Base-by-base conservation (phyloP, 1,140 invertebrate species). In the Ceratina japonica region DNA sequence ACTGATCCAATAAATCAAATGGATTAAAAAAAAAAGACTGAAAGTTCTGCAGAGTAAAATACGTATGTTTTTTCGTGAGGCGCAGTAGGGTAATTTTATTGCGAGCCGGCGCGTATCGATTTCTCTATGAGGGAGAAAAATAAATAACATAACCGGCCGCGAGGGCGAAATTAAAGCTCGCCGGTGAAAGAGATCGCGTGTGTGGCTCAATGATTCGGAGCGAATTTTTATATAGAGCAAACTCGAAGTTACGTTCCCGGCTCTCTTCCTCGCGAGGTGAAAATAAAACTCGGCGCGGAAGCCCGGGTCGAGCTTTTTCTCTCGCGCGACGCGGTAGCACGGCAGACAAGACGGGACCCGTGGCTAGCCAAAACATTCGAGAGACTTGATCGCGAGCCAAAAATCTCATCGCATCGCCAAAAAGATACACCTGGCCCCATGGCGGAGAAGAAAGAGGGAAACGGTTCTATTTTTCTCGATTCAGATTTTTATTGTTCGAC, bases 311-410 rank as follows among this genome's bases (percentile, higher is more conserved):
- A 73, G 64, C 44, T 68, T 73, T 84, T 84, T 79, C 82, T 85
- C 80, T 82, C 77, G 80, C 66, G 56, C 18, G 15, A 31, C 79
- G 63, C 56, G 51, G 79, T 74, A 81, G 49, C 84, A 66, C 81
- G 78, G 85, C 82, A 88, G 87, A 89, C 88, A 87, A 84, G 81
- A 79, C 83, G 87, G 87, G 86, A 86, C 86, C 85, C 68, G 82
- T 56, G 83, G 84, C 83, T 87, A 88, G 87, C 87, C 87, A 87
- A 90, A 90, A 89, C 88, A 89, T 84, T 76, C 77, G 76, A 70
- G 85, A 88, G 86, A 88, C 79, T 90, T 90, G 89, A 89, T 83
- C 82, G 22, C 62, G 74, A 70, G 89, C 89, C 89, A 90, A 89
- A 88, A 89, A 89, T 89, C 87, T 88, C 83, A 79, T 84, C 77